These are phyloP conservation scores for Palloptera scutellata DNA, from an alignment of 2,888 invertebrate genomes.

Conservation along the genomic window DNA sequence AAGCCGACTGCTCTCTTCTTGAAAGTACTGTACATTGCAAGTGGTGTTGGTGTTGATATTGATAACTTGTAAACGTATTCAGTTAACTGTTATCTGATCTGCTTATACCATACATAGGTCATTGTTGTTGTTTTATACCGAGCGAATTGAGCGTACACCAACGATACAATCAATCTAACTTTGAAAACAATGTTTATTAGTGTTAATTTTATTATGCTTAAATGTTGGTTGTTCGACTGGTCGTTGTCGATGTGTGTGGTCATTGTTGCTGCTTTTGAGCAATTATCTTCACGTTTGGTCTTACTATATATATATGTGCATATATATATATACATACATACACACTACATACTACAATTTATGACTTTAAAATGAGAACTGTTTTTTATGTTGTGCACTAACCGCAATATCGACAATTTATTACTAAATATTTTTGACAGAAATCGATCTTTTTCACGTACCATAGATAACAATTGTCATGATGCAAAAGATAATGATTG, in stretches of 20 bases:
- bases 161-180: background rate
- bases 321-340: conserved; percentile 33
- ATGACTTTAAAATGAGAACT: conserved; percentile 47
- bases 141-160: too few species aligned
- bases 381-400: conserved; percentile 27
- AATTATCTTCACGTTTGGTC: background rate
- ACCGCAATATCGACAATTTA: conserved; percentile 53
- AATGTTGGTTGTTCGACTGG: conserved; percentile 9
- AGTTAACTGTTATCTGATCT: too few species aligned
- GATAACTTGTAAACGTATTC: too few species aligned
- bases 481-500: conserved; percentile 30
- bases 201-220: conserved; percentile 25
- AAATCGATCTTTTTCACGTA: conserved; percentile 30
- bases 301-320: conserved; percentile 1
- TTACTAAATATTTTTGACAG: conserved; percentile 39
- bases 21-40: too few species aligned
- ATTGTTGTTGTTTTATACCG: too few species aligned
- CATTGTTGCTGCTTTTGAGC: conserved; percentile 12
- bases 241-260: conserved; percentile 9
- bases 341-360: conserved; percentile 50
- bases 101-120: too few species aligned
- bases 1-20: too few species aligned
- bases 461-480: conserved; percentile 33
- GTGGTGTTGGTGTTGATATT: too few species aligned
- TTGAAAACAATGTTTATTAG: conserved; percentile 37